phyloP scores from a whole-genome alignment of 2,888 invertebrate species.

The Ophioninae sp. region DNA sequence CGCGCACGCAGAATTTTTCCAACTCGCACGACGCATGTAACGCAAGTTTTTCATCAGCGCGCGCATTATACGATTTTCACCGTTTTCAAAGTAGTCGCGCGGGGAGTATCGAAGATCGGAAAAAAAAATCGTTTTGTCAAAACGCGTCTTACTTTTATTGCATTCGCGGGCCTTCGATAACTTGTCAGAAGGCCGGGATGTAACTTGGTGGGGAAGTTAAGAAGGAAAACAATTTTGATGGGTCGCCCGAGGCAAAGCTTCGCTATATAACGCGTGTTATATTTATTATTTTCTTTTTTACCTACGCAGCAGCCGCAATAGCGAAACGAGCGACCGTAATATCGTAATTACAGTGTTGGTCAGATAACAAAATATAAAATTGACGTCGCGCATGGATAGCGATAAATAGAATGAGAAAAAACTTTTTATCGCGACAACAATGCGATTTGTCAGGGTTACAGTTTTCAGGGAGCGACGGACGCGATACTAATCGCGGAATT shows the following conservation, averaged over 20 bases:
- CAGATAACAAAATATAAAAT: conserved; percentile 20
- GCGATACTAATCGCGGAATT: not conserved
- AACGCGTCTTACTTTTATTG: conserved; percentile 15
- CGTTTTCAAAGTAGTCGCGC: not conserved
- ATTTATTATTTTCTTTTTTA: conserved; percentile 24
- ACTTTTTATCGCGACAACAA: conserved; percentile 3
- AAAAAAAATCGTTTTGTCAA: not conserved
- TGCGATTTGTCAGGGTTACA: conserved; percentile 13
- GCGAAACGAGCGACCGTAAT: conserved; percentile 9
- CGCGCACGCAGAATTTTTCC: not conserved
- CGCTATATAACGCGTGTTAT: conserved; percentile 8
- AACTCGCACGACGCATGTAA: conserved; percentile 23
- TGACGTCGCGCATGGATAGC: conserved; percentile 35
- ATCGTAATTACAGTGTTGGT: conserved; percentile 35
- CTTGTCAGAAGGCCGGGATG: not conserved
- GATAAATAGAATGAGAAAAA: conserved; percentile 4
- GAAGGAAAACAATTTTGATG: conserved; percentile 9
- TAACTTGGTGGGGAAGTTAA: not conserved
- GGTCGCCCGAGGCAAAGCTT: conserved; percentile 43
- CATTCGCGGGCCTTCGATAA: conserved; percentile 12
- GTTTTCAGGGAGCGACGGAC: not conserved
- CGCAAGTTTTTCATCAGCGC: conserved; percentile 38
- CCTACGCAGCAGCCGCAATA: conserved; percentile 29
- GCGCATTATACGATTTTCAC: conserved; percentile 33
- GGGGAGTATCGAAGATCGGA: conserved; percentile 2